phyloP scores from a whole-genome alignment of 1,140 invertebrate species.

The Cotesia vestalis region DNA sequence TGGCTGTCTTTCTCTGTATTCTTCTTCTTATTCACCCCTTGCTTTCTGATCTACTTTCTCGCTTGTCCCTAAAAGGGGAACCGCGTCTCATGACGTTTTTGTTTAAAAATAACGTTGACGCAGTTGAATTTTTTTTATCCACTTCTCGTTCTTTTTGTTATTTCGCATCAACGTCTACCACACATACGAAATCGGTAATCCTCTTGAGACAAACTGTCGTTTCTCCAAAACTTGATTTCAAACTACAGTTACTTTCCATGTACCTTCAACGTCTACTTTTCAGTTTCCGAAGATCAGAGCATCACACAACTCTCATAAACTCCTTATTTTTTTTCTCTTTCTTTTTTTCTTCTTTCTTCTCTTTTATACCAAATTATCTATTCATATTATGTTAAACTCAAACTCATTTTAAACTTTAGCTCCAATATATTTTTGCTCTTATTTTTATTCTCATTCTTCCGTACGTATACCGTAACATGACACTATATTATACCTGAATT shows the following conservation, averaged over 20 bases:
- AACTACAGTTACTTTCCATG: slow-evolving; percentile 28
- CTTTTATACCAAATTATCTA: not conserved
- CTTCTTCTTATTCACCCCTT: slow-evolving; percentile 22
- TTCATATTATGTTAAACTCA: no score
- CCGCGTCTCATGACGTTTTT: slow-evolving; percentile 31
- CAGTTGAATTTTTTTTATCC: slow-evolving; percentile 24
- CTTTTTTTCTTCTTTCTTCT: not conserved
- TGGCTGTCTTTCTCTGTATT: slow-evolving; percentile 7
- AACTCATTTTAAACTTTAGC: no score
- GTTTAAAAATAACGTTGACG: slow-evolving; percentile 40
- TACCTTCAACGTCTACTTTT: slow-evolving; percentile 15
- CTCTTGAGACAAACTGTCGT: slow-evolving; percentile 35
- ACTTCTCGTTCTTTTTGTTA: slow-evolving; percentile 8
- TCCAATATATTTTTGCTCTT: no score
- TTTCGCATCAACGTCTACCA: not conserved
- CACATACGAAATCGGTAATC: slow-evolving; percentile 33
- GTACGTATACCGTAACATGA: no score
- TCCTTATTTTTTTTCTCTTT: not conserved
- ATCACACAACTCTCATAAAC: slow-evolving; percentile 11
- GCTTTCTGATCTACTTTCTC: slow-evolving; percentile 24
- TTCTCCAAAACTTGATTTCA: slow-evolving; percentile 37
- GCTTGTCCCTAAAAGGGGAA: slow-evolving; percentile 27
- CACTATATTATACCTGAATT: no score
- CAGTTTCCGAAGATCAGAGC: slow-evolving; percentile 14
- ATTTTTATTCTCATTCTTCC: no score